These are phyloP conservation scores for Trachurus trachurus DNA, from an alignment of 2,797 vertebrate species.

Conservation along the genomic window DNA sequence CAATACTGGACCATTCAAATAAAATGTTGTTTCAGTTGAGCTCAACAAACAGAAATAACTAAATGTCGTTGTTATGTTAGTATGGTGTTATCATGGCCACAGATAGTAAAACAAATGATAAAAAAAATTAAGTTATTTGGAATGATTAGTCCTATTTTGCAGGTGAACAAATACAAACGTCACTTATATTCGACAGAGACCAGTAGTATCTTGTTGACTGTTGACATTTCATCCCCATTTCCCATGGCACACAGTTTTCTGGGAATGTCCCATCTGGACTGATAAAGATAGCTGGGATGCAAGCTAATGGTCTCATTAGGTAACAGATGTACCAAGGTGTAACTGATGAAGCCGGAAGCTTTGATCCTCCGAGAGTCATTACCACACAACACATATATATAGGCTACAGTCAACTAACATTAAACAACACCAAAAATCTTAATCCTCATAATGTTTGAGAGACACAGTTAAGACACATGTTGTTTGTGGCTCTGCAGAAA, in stretches of 20 bases:
- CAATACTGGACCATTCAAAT: too few relatives aligned
- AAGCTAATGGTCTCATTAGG: not conserved
- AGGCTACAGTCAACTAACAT: too few relatives aligned
- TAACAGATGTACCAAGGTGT: not conserved
- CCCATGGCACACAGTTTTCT: not conserved
- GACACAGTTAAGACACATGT: too few relatives aligned
- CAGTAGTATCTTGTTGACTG: not conserved
- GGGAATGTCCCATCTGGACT: not conserved
- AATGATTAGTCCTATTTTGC: not conserved
- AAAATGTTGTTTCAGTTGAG: too few relatives aligned
- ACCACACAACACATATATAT: too few relatives aligned
- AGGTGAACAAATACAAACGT: not conserved
- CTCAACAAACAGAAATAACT: not conserved
- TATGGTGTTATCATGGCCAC: too few relatives aligned
- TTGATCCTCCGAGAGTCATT: not conserved
- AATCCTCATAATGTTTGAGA: too few relatives aligned
- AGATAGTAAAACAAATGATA: not conserved
- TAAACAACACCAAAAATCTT: too few relatives aligned
- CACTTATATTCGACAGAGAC: not conserved
- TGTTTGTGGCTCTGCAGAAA: too few relatives aligned
- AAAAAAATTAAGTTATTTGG: too few relatives aligned
- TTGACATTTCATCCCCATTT: slow-evolving; percentile 5
- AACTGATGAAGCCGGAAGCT: not conserved
- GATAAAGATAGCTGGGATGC: not conserved
- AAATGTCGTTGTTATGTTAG: too few relatives aligned